Base-by-base conservation (phyloP, 2,888 invertebrate species). In the Lepetodrilus schrolli region DNA sequence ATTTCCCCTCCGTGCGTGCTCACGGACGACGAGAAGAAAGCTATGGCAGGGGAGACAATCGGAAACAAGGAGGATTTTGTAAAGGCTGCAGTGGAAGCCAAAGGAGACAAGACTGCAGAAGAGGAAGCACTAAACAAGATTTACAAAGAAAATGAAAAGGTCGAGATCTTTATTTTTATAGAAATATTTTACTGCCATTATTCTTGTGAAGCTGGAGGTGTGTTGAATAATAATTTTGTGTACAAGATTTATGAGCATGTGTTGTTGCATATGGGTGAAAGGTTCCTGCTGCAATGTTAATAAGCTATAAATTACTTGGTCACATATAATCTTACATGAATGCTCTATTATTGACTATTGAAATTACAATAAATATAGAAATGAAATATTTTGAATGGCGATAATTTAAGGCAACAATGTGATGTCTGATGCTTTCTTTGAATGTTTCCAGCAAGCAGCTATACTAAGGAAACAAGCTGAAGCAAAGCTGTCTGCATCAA, bases 1-100 rank as follows among this genome's bases (percentile, higher is more conserved):
- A 80, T 86, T 36, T 65, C 76, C 4, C 66, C 74, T 4, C 48
- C 69, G 7, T 36, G 30, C 7, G 30, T 50, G 49, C 37, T 48
- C 17, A 58, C 71, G 37, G 66, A 73, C 2, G 72, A 74, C 30
- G 51, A 66, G 20, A 70, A 68, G 30, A 58, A 68, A 17, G 69
- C 38, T 5, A 26, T 70, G 48, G 66, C 23, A 37, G 69, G 66
- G 26, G 17, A 26, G 4, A 69, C 48, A 17, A 36, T 30, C 8
- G 48, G 30, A 10, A 70, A 66, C 10, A 36, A 76, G 51, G 69
- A 78, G 21, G 74, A 66, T 10, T 43, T 23, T 20, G 10, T 26
- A 17, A 43, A 43, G 30, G 48, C 66, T n/a, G 21, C 26, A 30
- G 75, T 8, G 21, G 48, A 69, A 66, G 65, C 43, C 17, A 70